Evolutionary conservation across 2,113 vertebrate species (phyloP).

Genomic region (Thamnophis sirtalis): DNA sequence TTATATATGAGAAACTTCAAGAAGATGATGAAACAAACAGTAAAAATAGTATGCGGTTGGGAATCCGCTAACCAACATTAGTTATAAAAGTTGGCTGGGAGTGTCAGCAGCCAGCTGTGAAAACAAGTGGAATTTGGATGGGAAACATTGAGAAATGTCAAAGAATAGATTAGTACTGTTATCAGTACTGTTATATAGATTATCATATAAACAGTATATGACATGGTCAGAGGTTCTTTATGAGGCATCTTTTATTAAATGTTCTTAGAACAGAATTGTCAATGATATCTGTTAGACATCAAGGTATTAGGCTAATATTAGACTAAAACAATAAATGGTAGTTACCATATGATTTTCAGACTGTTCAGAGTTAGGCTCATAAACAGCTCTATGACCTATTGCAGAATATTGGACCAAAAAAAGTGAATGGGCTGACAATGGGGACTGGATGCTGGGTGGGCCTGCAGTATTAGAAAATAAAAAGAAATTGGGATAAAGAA

Average conservation of each 20-base stretch:
- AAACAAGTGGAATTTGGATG: conserved; percentile 60
- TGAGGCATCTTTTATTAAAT: not conserved
- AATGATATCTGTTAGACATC: not conserved
- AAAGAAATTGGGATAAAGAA: not conserved
- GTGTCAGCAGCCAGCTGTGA: conserved; percentile 65
- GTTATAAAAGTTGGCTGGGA: conserved; percentile 59
- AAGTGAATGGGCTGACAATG: not conserved
- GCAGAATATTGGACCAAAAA: not conserved
- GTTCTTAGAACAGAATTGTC: not conserved
- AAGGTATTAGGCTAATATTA: not conserved
- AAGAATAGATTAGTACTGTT: conserved; percentile 51
- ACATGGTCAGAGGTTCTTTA: not conserved
- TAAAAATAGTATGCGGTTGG: conserved; percentile 65
- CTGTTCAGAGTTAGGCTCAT: conserved; percentile 35
- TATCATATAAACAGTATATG: conserved; percentile 10
- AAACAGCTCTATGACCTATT: not conserved
- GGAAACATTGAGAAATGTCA: conserved; percentile 54
- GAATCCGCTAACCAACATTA: conserved; percentile 59
- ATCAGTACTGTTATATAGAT: conserved; percentile 22
- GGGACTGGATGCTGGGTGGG: not conserved
- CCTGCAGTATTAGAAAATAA: not conserved
- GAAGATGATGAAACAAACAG: conserved; percentile 48
- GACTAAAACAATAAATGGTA: not conserved
- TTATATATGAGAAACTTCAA: conserved; percentile 44
- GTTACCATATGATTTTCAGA: conserved; percentile 19